phyloP scores from a whole-genome alignment of 2,113 vertebrate species.

The Tachysurus fulvidraco region DNA sequence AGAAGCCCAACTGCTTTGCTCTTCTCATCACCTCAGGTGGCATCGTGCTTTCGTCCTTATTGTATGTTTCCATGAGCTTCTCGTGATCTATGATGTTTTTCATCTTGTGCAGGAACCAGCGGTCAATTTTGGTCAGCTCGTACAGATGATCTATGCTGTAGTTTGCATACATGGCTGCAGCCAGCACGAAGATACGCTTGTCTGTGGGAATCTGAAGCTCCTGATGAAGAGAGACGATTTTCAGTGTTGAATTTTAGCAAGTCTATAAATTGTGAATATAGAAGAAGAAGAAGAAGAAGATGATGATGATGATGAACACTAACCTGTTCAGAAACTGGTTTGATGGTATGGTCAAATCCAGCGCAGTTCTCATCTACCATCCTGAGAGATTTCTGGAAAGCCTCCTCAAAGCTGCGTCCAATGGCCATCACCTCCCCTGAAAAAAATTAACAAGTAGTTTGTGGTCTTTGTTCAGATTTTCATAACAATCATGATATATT shows the following conservation, averaged over 20 bases:
- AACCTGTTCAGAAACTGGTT: slow-evolving; percentile 85
- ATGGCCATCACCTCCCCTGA: slow-evolving; percentile 97
- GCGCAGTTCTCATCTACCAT: slow-evolving; percentile 99
- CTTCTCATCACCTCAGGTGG: slow-evolving; percentile 77
- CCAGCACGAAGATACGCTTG: slow-evolving; percentile 94
- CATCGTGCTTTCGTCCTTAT: slow-evolving; percentile 75
- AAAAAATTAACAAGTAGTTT: not conserved
- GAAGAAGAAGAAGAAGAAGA: too few species aligned
- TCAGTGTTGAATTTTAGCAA: not conserved
- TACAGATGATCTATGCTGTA: slow-evolving; percentile 91
- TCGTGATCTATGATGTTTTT: slow-evolving; percentile 86
- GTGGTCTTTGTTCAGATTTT: not conserved
- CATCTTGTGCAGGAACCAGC: slow-evolving; percentile 98
- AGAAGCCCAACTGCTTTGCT: slow-evolving; percentile 95
- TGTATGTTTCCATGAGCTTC: slow-evolving; percentile 79
- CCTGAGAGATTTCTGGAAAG: slow-evolving; percentile 95
- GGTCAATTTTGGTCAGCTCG: slow-evolving; percentile 91
- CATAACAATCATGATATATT: not conserved
- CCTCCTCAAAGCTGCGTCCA: slow-evolving; percentile 92
- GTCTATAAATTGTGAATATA: not conserved
- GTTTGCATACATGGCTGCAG: slow-evolving; percentile 81
- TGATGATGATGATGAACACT: not conserved
- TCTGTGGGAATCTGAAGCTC: slow-evolving; percentile 93
- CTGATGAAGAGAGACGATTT: slow-evolving; percentile 61
- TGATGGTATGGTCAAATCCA: slow-evolving; percentile 92